Conservation (phyloP, 2,888 invertebrate genomes). For the Dolichopus griseipennis region DNA sequence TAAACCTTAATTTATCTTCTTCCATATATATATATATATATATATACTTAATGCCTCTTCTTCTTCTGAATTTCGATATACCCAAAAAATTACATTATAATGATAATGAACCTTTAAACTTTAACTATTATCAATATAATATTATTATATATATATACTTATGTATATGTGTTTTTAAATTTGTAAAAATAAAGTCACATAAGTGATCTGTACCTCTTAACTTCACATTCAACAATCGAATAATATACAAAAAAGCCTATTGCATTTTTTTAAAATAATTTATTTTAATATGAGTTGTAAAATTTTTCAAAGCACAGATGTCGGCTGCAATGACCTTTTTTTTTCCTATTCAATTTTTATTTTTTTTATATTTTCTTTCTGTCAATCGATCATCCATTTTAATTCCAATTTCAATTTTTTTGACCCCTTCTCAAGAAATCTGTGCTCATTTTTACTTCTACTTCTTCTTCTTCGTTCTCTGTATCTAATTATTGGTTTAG, state of each 20-base stretch:
- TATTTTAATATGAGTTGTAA: not conserved
- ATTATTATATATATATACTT: not conserved
- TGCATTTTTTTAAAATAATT: no score
- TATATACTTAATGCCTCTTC: no score
- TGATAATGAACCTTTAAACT: not conserved
- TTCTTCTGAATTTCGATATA: no score
- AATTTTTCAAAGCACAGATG: not conserved
- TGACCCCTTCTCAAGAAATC: not conserved
- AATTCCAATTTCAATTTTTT: slow-evolving; percentile 4
- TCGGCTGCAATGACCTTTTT: not conserved
- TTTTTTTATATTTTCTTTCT: not conserved
- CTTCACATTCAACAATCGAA: no score
- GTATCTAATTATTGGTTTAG: not conserved
- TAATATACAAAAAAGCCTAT: no score
- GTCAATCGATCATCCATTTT: not conserved
- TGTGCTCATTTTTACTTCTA: no score
- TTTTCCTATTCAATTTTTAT: not conserved
- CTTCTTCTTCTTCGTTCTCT: not conserved
- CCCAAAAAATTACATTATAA: not conserved
- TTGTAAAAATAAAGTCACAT: not conserved
- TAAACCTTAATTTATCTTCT: not conserved
- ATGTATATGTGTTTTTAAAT: no score
- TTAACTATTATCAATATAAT: not conserved
- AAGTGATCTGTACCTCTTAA: not conserved
- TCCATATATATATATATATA: not conserved